phyloP scores from a whole-genome alignment of 2,888 invertebrate genomes.

The Macaria notata region DNA sequence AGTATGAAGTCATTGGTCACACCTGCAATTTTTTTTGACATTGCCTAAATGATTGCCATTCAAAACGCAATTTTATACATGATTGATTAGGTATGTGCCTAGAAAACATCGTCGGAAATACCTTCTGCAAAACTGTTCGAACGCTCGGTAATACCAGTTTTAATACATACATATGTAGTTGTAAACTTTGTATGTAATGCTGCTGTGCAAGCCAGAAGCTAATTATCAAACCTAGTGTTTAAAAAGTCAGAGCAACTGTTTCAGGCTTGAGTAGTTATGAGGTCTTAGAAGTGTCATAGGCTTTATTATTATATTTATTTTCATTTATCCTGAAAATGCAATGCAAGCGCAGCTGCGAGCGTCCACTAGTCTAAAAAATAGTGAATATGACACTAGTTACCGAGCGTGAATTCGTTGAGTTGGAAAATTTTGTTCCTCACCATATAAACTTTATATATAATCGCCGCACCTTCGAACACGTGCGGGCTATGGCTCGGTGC shows the following conservation, averaged over 20 bases:
- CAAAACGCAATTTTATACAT: conserved; percentile 42
- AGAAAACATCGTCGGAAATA: conserved; percentile 5
- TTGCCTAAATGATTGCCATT: conserved; percentile 48
- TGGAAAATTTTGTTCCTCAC: conserved; percentile 32
- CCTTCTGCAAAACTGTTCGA: neutral
- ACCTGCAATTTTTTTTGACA: conserved; percentile 26
- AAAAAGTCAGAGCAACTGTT: no score
- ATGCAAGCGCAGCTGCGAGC: no score
- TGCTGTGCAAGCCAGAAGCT: neutral
- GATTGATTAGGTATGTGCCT: neutral
- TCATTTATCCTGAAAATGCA: no score
- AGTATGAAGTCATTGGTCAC: no score
- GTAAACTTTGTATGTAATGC: conserved; percentile 4
- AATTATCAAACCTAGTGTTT: no score
- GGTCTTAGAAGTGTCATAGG: no score
- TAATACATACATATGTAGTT: conserved; percentile 1
- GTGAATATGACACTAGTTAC: no score
- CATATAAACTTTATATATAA: conserved; percentile 28
- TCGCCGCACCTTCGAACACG: conserved; percentile 31
- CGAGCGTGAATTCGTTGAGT: conserved; percentile 10
- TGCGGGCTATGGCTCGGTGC: conserved; percentile 30
- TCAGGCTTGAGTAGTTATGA: no score
- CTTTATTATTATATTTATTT: no score
- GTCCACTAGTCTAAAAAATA: no score
- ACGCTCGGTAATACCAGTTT: conserved; percentile 9